Conservation (phyloP, 2,888 invertebrate genomes). For the Lithophane leautieri region DNA sequence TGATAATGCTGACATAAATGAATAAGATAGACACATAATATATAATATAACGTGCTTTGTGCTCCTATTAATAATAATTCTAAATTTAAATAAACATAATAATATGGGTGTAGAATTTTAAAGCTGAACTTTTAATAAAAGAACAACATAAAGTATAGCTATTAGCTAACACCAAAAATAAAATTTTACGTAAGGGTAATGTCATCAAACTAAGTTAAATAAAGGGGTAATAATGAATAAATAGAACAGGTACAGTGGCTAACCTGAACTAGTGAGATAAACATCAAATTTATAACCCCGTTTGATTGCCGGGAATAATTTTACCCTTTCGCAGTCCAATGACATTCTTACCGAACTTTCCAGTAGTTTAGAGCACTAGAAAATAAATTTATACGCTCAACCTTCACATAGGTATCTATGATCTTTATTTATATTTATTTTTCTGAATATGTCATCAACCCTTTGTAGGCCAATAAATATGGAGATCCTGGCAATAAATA, state of each 20-base stretch:
- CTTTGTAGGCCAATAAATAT: slow-evolving; percentile 41
- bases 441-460: not conserved
- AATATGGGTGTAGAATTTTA: too few species aligned
- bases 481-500: not conserved
- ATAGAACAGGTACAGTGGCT: slow-evolving; percentile 74
- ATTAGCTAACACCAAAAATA: slow-evolving; percentile 52
- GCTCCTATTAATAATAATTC: slow-evolving; percentile 6
- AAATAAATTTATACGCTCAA: slow-evolving; percentile 84
- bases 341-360: slow-evolving; percentile 93
- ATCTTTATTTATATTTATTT: slow-evolving; percentile 12
- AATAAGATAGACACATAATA: slow-evolving; percentile 8
- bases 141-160: slow-evolving; percentile 34
- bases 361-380: slow-evolving; percentile 93
- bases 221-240: slow-evolving; percentile 39
- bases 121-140: slow-evolving; percentile 23
- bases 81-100: slow-evolving; percentile 32
- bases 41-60: slow-evolving; percentile 18
- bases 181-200: slow-evolving; percentile 44
- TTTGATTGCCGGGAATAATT: slow-evolving; percentile 95
- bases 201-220: slow-evolving; percentile 63
- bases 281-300: slow-evolving; percentile 95
- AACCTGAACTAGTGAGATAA: slow-evolving; percentile 97
- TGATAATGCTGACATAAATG: not conserved
- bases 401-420: slow-evolving; percentile 70
- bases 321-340: slow-evolving; percentile 94